Evolutionary conservation across 2,797 vertebrate species (phyloP).

Genomic region (Enteromius fasciolatus): DNA sequence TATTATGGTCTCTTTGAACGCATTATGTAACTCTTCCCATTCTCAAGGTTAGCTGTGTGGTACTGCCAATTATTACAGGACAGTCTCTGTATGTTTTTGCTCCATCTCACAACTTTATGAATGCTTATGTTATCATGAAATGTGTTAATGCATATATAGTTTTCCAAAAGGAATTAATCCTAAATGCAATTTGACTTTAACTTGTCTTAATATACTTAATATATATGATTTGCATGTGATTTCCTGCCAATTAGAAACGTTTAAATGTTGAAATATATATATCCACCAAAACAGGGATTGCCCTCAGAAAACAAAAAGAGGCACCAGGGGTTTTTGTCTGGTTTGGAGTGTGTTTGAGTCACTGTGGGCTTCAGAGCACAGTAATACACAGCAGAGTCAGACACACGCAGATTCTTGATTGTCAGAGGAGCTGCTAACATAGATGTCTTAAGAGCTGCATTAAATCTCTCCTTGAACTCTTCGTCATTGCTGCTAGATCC

Average conservation of each 20-base stretch:
- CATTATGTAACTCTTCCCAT: not conserved
- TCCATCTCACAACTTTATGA: not conserved
- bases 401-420: not conserved
- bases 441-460: slow-evolving; percentile 6
- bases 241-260: not conserved
- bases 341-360: not conserved
- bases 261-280: not conserved
- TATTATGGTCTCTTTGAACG: not conserved
- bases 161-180: not conserved
- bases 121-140: not conserved
- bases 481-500: not conserved
- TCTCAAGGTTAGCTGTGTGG: not conserved
- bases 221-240: not conserved
- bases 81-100: too few relatives aligned
- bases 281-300: not conserved
- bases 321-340: not conserved
- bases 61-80: too few relatives aligned
- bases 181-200: too few relatives aligned
- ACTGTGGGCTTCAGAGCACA: slow-evolving; percentile 13
- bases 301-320: not conserved
- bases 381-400: slow-evolving; percentile 32
- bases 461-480: slow-evolving; percentile 16
- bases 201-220: not conserved
- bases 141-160: not conserved
- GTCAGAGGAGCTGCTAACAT: not conserved